Evolutionary conservation across 2,797 vertebrate genomes (phyloP), one percentile per base, ranked within the genome.

Genomic region (Melanotaenia parkinsoni): DNA sequence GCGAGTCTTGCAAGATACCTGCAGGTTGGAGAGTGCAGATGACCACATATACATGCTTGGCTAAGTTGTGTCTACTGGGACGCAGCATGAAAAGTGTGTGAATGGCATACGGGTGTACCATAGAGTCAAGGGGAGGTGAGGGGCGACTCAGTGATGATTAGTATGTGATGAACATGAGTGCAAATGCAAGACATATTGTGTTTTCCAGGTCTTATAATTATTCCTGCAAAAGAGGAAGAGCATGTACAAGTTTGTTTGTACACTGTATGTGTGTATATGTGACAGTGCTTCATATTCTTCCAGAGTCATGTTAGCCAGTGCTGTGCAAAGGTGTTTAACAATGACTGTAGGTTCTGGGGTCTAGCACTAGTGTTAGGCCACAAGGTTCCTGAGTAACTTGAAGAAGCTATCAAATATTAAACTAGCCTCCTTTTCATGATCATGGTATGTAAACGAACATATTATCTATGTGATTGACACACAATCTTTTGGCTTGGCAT

Each of bases 401-500:
- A 95, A 92, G 90, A 93, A 79, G 87, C 70, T 83, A 93, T 95
- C 47, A 94, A 93, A 90, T 92, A 94, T 95, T 93, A 88, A 93
- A 67, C 74, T 70, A 83, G 81, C 82, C 86, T 91, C 85, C 85
- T 93, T 91, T 93, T 93, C 84, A 89, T 86, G 88, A 90, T 83
- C 90, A 86, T 35, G 72, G 90, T 66, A 89, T 92, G 91, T 93
- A 93, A 93, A 89, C 94, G 92, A 91, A 89, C 88, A 84, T 91
- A 84, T 91, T 90, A 85, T 92, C 84, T 78, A 81, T 83, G 82
- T 87, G 81, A 91, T 67, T 91, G 92, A 93, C 89, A 90, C 16
- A 8, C 63, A 28, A 89, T 86, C 88, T 76, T 70, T 64, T 38
- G 60, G 77, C 70, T 59, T 66, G 80, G 80, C 83, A 77, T 62